phyloP scores from a whole-genome alignment of 2,113 vertebrate species.

The Aramus guarauna region DNA sequence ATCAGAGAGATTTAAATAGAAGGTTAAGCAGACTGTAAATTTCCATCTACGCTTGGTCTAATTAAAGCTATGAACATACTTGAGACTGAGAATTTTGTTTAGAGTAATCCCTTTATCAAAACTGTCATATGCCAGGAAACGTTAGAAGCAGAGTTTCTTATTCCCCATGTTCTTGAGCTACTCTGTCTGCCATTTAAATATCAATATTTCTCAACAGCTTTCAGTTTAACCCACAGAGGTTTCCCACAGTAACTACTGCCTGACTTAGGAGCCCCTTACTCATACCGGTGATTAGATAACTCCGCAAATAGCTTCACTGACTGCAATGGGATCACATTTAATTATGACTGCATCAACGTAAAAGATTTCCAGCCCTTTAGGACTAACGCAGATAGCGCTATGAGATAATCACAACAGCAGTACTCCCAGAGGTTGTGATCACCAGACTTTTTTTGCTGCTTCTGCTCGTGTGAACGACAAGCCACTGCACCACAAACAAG shows the following conservation, averaged over 20 bases:
- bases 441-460: not conserved
- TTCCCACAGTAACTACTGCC: constrained; percentile 35
- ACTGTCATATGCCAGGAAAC: constrained; percentile 59
- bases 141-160: constrained; percentile 40
- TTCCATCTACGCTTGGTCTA: constrained; percentile 26
- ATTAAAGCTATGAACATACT: constrained; percentile 42
- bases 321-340: constrained; percentile 13
- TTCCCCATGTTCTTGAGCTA: not conserved
- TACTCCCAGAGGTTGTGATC: not conserved
- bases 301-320: constrained; percentile 8
- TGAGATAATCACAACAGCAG: not conserved
- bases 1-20: constrained; percentile 46
- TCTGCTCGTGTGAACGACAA: not conserved
- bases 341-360: constrained; percentile 17
- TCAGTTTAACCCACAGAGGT: constrained; percentile 42
- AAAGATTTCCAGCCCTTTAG: constrained; percentile 1
- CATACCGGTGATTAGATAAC: not conserved
- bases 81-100: constrained; percentile 57
- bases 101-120: constrained; percentile 60
- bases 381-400: not conserved
- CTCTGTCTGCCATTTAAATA: constrained; percentile 53
- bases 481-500: not conserved
- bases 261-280: constrained; percentile 46
- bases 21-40: constrained; percentile 50
- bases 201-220: constrained; percentile 45